These are phyloP conservation scores for Ancistrus triradiatus DNA, from an alignment of 2,113 vertebrate species.

Conservation along the genomic window DNA sequence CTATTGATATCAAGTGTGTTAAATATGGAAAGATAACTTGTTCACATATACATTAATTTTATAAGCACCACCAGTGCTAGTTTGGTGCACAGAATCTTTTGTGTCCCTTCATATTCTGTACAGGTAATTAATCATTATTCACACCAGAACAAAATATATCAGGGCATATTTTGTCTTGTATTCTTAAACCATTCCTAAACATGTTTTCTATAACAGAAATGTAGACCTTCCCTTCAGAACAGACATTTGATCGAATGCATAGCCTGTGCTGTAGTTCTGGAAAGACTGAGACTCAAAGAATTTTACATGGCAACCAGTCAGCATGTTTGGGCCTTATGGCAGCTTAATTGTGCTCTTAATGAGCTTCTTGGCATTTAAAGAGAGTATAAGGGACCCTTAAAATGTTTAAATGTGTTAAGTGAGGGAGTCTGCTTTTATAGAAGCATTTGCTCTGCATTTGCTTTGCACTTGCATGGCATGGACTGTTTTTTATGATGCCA, in stretches of 20 bases:
- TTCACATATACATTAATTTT: not conserved
- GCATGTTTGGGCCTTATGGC: conserved; percentile 27
- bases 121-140: conserved; percentile 15
- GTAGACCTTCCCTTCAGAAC: not conserved
- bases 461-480: conserved; percentile 44
- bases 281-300: conserved; percentile 12
- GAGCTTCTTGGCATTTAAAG: conserved; percentile 42
- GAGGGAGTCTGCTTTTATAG: conserved; percentile 51
- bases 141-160: conserved; percentile 33
- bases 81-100: not conserved
- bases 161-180: conserved; percentile 36
- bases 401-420: conserved; percentile 36
- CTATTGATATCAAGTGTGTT: no score
- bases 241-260: conserved; percentile 16
- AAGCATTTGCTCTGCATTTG: conserved; percentile 47
- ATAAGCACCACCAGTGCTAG: not conserved
- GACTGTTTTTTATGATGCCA: conserved; percentile 49
- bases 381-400: conserved; percentile 27
- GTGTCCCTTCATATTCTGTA: not conserved
- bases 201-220: no score
- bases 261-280: not conserved
- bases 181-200: no score
- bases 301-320: conserved; percentile 19
- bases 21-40: no score
- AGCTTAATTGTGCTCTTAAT: conserved; percentile 37